These are phyloP conservation scores for Brachionus paranguensis DNA, from an alignment of 1,140 invertebrate species.

Conservation along the genomic window DNA sequence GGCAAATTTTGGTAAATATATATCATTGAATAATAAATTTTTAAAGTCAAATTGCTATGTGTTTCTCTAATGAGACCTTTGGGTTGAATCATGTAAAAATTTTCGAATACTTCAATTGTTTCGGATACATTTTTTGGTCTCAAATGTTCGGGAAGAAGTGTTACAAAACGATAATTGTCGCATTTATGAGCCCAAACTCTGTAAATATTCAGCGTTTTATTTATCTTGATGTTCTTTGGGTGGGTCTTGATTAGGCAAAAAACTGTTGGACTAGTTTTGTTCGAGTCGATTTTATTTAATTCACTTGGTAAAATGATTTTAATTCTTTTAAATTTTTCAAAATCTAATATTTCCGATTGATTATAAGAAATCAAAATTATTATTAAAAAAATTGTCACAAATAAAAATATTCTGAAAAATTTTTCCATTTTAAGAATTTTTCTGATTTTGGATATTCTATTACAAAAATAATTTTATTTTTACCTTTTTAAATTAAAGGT, in stretches of 20 bases:
- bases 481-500: too few relatives aligned
- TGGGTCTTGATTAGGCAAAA: neutral
- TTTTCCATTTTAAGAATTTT: neutral
- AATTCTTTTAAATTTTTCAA: neutral
- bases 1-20: conserved; percentile 57
- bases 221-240: neutral
- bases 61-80: neutral
- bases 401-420: neutral
- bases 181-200: neutral
- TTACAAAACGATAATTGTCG: neutral
- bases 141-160: neutral
- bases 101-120: neutral
- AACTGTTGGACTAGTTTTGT: neutral
- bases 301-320: neutral
- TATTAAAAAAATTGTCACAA: neutral
- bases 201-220: neutral
- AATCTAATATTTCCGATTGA: neutral
- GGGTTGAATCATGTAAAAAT: neutral
- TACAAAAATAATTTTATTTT: too few relatives aligned
- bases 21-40: neutral
- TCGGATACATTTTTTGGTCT: neutral
- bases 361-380: neutral
- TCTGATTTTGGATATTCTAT: too few relatives aligned
- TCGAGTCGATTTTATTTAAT: neutral
- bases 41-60: neutral